Evolutionary conservation across 2,113 vertebrate genomes (phyloP).

Genomic region (Zosterops borbonicus): DNA sequence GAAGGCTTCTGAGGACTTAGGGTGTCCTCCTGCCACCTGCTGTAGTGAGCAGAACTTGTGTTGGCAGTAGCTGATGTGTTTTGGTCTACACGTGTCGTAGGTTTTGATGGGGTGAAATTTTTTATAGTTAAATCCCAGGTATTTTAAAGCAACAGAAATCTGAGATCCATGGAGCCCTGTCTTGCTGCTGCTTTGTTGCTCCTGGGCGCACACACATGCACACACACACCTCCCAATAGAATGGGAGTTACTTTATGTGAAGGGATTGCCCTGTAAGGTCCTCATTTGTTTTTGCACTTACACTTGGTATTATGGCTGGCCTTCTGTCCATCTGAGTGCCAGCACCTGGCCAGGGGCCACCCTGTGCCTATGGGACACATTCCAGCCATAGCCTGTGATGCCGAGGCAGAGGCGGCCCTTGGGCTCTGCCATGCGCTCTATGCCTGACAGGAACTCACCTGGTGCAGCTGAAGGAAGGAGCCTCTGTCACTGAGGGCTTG

Average conservation of each 20-base stretch:
- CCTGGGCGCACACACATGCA: background rate
- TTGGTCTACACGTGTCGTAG: background rate
- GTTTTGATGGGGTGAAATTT: background rate
- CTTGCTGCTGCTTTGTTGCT: background rate
- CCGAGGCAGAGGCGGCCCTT: background rate
- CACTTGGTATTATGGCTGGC: background rate
- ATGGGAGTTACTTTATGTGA: background rate
- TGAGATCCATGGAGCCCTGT: background rate
- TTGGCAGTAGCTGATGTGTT: background rate
- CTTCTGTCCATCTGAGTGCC: background rate
- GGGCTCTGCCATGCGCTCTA: conserved; percentile 26
- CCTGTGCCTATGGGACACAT: conserved; percentile 49
- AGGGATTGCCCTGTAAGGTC: background rate
- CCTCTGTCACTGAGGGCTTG: background rate
- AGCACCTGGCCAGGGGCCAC: conserved; percentile 30
- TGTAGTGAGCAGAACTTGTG: background rate
- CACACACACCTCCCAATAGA: background rate
- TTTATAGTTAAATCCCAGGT: background rate
- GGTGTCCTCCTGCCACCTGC: background rate
- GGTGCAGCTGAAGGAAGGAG: background rate
- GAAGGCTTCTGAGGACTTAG: background rate
- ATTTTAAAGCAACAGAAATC: background rate
- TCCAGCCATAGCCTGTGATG: background rate
- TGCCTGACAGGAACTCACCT: background rate
- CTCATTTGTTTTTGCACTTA: conserved; percentile 68